Conservation (phyloP, 2,888 invertebrate species). For the Eupithecia dodoneata region DNA sequence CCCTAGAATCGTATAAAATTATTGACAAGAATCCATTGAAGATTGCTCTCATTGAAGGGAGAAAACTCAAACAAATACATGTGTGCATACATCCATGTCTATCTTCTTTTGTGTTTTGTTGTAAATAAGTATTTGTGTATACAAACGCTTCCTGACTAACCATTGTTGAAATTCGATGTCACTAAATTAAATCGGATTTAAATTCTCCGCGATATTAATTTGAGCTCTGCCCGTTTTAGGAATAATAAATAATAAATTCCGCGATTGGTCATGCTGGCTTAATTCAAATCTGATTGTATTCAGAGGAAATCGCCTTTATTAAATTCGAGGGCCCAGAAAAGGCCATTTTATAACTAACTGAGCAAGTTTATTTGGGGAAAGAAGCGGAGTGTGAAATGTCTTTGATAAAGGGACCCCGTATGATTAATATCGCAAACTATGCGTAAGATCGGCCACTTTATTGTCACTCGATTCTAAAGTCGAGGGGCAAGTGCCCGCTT, state of each 20-base stretch:
- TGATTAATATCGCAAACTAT: conserved; percentile 26
- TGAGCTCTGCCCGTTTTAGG: conserved; percentile 34
- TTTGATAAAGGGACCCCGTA: conserved; percentile 20
- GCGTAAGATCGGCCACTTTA: not conserved
- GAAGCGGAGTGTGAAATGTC: conserved; percentile 22
- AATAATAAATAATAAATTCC: conserved; percentile 35
- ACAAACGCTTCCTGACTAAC: conserved; percentile 16
- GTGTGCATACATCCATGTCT: not conserved
- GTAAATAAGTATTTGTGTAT: not conserved
- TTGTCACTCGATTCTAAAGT: not conserved
- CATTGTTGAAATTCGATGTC: conserved; percentile 32
- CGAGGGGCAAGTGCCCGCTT: not conserved
- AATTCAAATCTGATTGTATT: conserved; percentile 34
- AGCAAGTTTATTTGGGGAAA: conserved; percentile 21
- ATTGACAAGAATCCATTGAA: too few relatives aligned
- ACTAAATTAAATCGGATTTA: conserved; percentile 37
- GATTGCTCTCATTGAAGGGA: too few relatives aligned
- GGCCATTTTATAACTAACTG: conserved; percentile 10
- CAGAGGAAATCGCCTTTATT: conserved; percentile 22
- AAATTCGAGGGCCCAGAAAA: conserved; percentile 7
- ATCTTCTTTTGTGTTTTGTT: not conserved
- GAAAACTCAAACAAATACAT: not conserved
- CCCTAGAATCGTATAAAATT: too few relatives aligned
- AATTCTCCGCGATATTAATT: conserved; percentile 38
- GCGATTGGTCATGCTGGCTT: conserved; percentile 35